These are phyloP conservation scores for Aurelia sp. DNA, from an alignment of 30 jellyfish, hydroid and myxozoan genomes.

Conservation along the genomic window DNA sequence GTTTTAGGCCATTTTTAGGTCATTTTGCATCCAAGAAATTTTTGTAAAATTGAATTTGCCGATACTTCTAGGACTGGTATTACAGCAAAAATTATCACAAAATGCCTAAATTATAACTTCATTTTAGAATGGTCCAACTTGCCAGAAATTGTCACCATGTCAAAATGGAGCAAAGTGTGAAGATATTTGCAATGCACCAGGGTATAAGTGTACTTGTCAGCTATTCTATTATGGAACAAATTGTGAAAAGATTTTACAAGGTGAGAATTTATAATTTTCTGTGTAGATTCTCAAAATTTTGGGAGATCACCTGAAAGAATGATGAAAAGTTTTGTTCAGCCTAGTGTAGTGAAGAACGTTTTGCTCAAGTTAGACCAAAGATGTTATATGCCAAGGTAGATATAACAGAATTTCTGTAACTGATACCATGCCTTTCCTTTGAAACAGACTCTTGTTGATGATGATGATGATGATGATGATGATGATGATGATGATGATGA, in stretches of 20 bases:
- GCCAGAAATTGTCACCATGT: slow-evolving; percentile 35
- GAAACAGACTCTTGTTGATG: background rate
- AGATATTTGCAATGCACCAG: slow-evolving; percentile 25
- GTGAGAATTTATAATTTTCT: background rate
- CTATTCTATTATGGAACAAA: slow-evolving; percentile 44
- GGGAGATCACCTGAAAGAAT: too few species aligned
- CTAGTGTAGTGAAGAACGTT: too few species aligned
- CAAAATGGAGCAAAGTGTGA: slow-evolving; percentile 47
- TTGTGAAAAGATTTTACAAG: slow-evolving; percentile 38
- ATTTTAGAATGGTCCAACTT: slow-evolving; percentile 32
- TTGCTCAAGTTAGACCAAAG: too few species aligned
- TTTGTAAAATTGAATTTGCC: too few species aligned
- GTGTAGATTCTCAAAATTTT: too few species aligned
- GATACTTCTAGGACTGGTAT: too few species aligned
- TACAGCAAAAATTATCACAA: too few species aligned
- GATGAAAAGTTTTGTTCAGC: too few species aligned
- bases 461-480: slow-evolving; percentile 9
- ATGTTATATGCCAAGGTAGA: too few species aligned
- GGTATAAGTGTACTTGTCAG: slow-evolving; percentile 43
- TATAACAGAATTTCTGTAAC: background rate
- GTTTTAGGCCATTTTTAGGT: too few species aligned
- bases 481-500: slow-evolving; percentile 6
- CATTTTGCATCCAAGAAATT: too few species aligned
- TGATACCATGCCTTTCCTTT: too few species aligned
- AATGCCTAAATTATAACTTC: background rate